These are phyloP conservation scores for Phania funesta DNA, from an alignment of 2,888 invertebrate genomes.

Conservation along the genomic window DNA sequence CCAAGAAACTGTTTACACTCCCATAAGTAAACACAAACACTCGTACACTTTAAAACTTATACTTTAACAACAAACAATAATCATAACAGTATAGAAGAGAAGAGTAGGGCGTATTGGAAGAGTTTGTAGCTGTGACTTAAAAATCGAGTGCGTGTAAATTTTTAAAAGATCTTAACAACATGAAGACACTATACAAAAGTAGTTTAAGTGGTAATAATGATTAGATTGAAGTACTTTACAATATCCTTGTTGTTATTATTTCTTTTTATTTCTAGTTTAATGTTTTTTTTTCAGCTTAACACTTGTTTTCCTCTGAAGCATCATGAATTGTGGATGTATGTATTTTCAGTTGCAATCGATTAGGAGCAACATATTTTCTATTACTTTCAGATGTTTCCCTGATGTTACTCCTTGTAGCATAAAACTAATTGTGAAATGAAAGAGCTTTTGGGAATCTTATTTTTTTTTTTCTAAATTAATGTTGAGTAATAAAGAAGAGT, in stretches of 20 bases:
- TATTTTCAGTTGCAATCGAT: constrained; percentile 2
- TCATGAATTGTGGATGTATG: neutral
- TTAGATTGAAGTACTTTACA: constrained; percentile 35
- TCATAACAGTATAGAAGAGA: neutral
- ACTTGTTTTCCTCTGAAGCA: neutral
- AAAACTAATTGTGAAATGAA: constrained; percentile 40
- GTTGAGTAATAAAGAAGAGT: constrained; percentile 30
- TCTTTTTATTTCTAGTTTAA: neutral
- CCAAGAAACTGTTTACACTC: neutral
- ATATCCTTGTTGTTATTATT: constrained; percentile 26
- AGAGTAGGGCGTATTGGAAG: neutral
- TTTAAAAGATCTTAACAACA: constrained; percentile 29
- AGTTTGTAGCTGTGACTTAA: constrained; percentile 11
- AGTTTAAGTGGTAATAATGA: constrained; percentile 21
- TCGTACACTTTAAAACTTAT: neutral
- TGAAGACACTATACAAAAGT: neutral
- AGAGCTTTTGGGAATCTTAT: neutral
- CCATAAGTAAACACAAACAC: neutral
- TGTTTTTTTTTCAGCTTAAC: neutral
- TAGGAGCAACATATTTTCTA: neutral
- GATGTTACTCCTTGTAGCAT: neutral
- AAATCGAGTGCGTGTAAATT: constrained; percentile 38
- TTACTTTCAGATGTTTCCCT: neutral
- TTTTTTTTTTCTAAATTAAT: neutral
- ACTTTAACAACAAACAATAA: constrained; percentile 2